These are phyloP conservation scores for Leptodactylus fallax DNA, from an alignment of 2,797 vertebrate genomes.

Conservation along the genomic window DNA sequence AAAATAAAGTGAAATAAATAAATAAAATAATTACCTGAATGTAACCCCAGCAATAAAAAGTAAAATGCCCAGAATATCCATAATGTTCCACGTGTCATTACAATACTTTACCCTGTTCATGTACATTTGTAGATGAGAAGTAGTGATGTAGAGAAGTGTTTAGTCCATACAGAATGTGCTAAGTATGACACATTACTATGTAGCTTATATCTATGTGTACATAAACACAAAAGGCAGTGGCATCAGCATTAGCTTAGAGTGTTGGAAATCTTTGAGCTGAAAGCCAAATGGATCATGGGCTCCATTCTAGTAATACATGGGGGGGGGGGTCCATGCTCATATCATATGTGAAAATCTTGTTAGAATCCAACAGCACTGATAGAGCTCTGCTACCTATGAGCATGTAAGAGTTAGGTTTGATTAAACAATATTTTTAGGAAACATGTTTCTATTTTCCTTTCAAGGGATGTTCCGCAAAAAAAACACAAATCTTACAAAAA, in stretches of 20 bases:
- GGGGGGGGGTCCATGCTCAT: too few species aligned
- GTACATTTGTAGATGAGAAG: constrained; percentile 74
- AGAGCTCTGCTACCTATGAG: too few species aligned
- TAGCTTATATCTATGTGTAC: too few species aligned
- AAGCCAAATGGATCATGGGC: background rate
- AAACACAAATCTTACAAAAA: too few species aligned
- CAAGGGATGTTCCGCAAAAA: too few species aligned
- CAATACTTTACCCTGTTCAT: constrained; percentile 80
- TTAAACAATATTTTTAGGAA: too few species aligned
- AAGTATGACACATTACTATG: background rate
- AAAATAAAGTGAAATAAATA: too few species aligned
- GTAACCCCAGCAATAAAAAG: constrained; percentile 80
- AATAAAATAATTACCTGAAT: constrained; percentile 74
- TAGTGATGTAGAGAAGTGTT: background rate
- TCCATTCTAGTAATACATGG: background rate
- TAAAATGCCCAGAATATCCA: constrained; percentile 80
- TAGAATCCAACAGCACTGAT: too few species aligned
- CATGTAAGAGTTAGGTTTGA: too few species aligned
- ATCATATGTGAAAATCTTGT: too few species aligned
- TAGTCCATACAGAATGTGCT: background rate
- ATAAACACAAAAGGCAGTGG: background rate
- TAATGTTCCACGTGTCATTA: constrained; percentile 79
- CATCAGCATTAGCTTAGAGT: background rate
- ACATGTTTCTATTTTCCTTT: too few species aligned
- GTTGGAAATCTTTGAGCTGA: background rate